Evolutionary conservation across 1,140 invertebrate genomes (phyloP).

Genomic region (Euura lappo): DNA sequence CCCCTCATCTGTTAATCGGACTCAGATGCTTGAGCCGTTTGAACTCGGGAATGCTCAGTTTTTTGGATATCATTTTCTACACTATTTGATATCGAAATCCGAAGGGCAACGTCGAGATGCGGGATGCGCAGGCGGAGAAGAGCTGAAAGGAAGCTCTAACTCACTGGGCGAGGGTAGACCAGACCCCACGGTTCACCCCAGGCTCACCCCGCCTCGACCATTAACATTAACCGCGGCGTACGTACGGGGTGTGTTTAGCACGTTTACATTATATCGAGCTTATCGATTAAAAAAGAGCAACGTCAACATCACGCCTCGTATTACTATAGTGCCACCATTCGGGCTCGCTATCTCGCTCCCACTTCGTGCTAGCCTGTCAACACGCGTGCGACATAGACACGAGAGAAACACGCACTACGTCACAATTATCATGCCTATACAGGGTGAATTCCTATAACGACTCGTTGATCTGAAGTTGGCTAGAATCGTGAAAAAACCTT

Average conservation of each 20-base stretch:
- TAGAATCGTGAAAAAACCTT: too few relatives aligned
- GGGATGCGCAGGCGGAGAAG: constrained; percentile 37
- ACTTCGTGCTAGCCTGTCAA: too few relatives aligned
- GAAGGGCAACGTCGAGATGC: neutral
- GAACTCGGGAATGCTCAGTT: constrained; percentile 32
- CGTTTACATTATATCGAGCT: neutral
- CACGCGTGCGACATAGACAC: too few relatives aligned
- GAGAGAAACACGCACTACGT: too few relatives aligned
- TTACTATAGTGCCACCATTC: neutral
- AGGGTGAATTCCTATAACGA: too few relatives aligned
- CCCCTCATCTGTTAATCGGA: constrained; percentile 39
- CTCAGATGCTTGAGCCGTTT: constrained; percentile 12
- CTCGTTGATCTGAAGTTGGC: too few relatives aligned
- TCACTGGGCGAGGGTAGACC: constrained; percentile 42
- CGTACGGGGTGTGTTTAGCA: constrained; percentile 44
- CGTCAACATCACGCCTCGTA: constrained; percentile 37
- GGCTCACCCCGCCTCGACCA: constrained; percentile 34
- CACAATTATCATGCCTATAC: too few relatives aligned
- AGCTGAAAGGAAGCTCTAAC: constrained; percentile 51
- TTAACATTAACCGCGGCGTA: constrained; percentile 48
- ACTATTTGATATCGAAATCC: neutral
- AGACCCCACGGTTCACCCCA: constrained; percentile 21
- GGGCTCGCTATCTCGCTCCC: neutral
- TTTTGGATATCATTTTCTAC: neutral
- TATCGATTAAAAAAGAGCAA: constrained; percentile 41